phyloP scores from a whole-genome alignment of 2,797 vertebrate species.

The Falco cherrug region DNA sequence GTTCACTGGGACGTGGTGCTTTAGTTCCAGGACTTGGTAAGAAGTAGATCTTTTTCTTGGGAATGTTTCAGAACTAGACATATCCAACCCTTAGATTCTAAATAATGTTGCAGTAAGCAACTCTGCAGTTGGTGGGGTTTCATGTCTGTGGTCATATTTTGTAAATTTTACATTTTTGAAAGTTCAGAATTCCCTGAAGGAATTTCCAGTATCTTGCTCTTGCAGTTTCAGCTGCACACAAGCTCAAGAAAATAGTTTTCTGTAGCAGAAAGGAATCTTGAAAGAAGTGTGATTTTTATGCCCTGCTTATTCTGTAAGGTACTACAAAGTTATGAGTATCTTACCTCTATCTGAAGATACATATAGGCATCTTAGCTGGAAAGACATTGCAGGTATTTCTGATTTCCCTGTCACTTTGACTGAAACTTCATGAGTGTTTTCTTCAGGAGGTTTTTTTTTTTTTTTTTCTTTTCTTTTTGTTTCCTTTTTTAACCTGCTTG shows the following conservation, averaged over 20 bases:
- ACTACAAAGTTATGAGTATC: neutral
- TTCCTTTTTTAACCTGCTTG: neutral
- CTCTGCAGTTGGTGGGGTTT: neutral
- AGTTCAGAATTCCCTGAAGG: neutral
- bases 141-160: neutral
- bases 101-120: neutral
- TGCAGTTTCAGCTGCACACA: neutral
- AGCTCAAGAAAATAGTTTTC: neutral
- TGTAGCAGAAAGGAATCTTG: neutral
- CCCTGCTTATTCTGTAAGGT: neutral
- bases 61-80: neutral
- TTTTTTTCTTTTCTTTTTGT: too few relatives aligned
- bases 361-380: neutral
- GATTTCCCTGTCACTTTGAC: neutral
- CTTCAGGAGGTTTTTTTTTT: neutral
- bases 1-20: slow-evolving; percentile 94
- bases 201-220: neutral
- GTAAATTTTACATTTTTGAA: neutral
- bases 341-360: neutral
- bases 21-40: slow-evolving; percentile 94
- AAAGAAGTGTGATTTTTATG: neutral
- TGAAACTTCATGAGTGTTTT: neutral
- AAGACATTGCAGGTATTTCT: neutral
- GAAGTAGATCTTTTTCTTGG: neutral
- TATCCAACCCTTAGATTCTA: neutral